Base-by-base conservation (phyloP, 2,888 invertebrate species). In the Netelia fuscicornis region DNA sequence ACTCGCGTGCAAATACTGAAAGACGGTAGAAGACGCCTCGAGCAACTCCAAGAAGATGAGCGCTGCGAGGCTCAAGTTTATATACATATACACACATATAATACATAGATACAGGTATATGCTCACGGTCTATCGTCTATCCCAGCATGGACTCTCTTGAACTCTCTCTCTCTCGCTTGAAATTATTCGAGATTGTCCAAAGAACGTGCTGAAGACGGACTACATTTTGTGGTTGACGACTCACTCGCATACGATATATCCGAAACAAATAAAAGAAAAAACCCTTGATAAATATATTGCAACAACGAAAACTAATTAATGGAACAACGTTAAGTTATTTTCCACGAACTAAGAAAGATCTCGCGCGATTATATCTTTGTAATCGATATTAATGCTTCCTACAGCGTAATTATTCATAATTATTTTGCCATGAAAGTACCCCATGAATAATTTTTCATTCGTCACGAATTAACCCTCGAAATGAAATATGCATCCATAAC, bases 1-100 rank as follows among this genome's bases (percentile, higher is more conserved):
- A 86, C 84, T 86, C 87, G 72, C 60, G 88, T 88, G 88, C 90
- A 90, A 90, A 90, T 90, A 90, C 87, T 85, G 87, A 87, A 86
- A 88, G 89, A 89, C 89, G 89, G 77, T 71, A 81, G 87, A 86
- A 85, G 87, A 81, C 86, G 89, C 87, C 88, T 75, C 71, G 82
- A 85, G 89, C 89, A 54, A 87, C 83, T 86, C 85, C 78, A 87
- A 83, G 81, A 75, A 77, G 68, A 80, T 42, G 72, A 78, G 65
- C 52, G 44, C 10, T 52, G 67, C 17, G 67, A 44, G 52, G 72
- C 67, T 80, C 62, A 56, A 60, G 72, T 67, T 80, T 72, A 52
- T 23, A 78, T 20, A 37, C 56, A 54, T 1, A 25, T 30, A 56
- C 23, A 20, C 30, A 60, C 30, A 65, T 20, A 42, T 1, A 8